These are phyloP conservation scores for Hypomecis atomaria DNA, from an alignment of 2,888 invertebrate genomes.

Conservation along the genomic window DNA sequence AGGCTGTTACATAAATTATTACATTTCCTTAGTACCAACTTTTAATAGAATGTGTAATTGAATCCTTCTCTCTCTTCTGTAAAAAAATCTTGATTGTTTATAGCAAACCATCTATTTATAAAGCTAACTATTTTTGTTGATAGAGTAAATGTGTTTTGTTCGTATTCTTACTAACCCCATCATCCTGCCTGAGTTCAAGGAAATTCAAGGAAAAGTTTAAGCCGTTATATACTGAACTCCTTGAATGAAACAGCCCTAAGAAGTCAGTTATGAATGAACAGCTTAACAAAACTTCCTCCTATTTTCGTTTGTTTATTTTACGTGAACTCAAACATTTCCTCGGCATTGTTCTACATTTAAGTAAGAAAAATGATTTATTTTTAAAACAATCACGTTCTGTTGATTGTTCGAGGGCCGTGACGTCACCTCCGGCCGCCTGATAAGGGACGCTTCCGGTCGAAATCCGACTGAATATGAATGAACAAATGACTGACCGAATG, in stretches of 20 bases:
- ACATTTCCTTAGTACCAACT: too few species aligned
- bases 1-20: too few species aligned
- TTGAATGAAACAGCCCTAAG: conserved; percentile 35
- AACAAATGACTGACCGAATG: conserved; percentile 58
- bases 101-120: too few species aligned
- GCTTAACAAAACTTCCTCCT: conserved; percentile 46
- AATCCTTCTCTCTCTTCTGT: too few species aligned
- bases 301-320: conserved; percentile 42
- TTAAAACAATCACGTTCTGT: conserved; percentile 80
- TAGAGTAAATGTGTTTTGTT: too few species aligned
- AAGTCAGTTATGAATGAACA: conserved; percentile 18
- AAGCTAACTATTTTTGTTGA: too few species aligned
- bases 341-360: conserved; percentile 72
- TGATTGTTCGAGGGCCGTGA: conserved; percentile 68
- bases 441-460: conserved; percentile 79
- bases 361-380: conserved; percentile 70
- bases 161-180: too few species aligned
- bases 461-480: conserved; percentile 64
- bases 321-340: conserved; percentile 65
- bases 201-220: too few species aligned
- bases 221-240: conserved; percentile 17
- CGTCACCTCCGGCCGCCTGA: conserved; percentile 80
- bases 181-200: too few species aligned
- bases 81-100: too few species aligned
- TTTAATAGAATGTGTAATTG: too few species aligned